Evolutionary conservation across 1,140 invertebrate species (phyloP), one percentile per base, ranked within the genome.

Genomic region (Hypothenemus hampei): DNA sequence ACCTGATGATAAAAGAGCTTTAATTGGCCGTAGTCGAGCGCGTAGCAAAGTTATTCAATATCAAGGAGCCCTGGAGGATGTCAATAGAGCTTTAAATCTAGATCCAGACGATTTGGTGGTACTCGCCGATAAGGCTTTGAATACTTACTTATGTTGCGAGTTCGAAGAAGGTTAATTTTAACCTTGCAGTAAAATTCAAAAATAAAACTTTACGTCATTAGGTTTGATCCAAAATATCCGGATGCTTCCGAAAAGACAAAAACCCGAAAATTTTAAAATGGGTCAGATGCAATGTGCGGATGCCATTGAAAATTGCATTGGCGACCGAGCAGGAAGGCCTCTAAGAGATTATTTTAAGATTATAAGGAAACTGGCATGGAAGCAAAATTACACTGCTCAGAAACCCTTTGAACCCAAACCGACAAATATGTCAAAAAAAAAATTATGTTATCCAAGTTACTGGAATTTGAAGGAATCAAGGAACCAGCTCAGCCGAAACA

Each of bases 81-180:
- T 77, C 1, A 72, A 76, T 49, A 66, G 72, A 39, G 76, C 76
- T 4, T 67, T 78, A 10, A 69, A 70, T 54, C 45, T 76, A 4
- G 71, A 74, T 48, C 72, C 74, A 3, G 62, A 63, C 3, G 74
- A 76, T 58, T 70, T 78, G 66, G 71, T 66, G 22, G 71, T 74
- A 3, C 61, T 70, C 11, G 77, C 76, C 26, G 73, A 76, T 65
- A 75, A 76, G 63, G 69, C 75, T n/a, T 67, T 73, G 1, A 75
- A 75, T n/a, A 73, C 75, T 59, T 78, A 77, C 54, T 71, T 77
- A 1, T 75, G 72, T 68, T 75, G 74, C 16, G 76, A 79, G 52
- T 79, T 79, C 61, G 77, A 79, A 62, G 69, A 74, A 53, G 76
- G 52, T 55, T 16, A 37, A 22, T 2, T 1, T n/a, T 2, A 18